Percentiles rank a stretch among this genome's conserved stretches.
Evolutionary conservation across 2,797 vertebrate genomes (phyloP).

Genomic region (Cyclura pinguis): DNA sequence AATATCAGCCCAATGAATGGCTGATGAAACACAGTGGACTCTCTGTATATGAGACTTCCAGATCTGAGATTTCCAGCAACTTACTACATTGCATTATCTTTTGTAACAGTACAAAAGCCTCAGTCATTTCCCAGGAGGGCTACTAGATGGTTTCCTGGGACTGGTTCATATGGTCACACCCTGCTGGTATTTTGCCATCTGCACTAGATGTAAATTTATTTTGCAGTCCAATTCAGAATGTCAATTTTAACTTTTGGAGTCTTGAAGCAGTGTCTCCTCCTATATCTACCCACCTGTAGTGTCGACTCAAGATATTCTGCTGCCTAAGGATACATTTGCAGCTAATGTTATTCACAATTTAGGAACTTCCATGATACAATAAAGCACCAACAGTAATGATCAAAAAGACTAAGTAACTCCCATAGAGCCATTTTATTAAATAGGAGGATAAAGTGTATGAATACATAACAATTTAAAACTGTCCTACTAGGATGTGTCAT

Average conservation of each 20-base stretch:
- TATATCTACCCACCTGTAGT: neutral
- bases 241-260: too few relatives aligned
- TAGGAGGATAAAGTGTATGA: neutral
- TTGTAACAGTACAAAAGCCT: neutral
- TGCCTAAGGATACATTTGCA: neutral
- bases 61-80: too few relatives aligned
- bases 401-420: neutral
- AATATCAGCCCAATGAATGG: too few relatives aligned
- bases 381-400: neutral
- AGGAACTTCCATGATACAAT: neutral
- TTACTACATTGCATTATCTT: neutral
- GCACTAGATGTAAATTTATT: too few relatives aligned
- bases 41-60: too few relatives aligned
- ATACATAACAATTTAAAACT: neutral
- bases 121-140: neutral
- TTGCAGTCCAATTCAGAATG: too few relatives aligned
- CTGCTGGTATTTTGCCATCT: too few relatives aligned
- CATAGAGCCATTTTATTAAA: constrained; percentile 6
- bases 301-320: neutral
- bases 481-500: neutral
- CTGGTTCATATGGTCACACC: neutral
- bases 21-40: too few relatives aligned
- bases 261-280: neutral
- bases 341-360: neutral
- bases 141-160: neutral